Evolutionary conservation across 2,113 vertebrate genomes (phyloP).

Genomic region (Sinocyclocheilus anophthalmus): DNA sequence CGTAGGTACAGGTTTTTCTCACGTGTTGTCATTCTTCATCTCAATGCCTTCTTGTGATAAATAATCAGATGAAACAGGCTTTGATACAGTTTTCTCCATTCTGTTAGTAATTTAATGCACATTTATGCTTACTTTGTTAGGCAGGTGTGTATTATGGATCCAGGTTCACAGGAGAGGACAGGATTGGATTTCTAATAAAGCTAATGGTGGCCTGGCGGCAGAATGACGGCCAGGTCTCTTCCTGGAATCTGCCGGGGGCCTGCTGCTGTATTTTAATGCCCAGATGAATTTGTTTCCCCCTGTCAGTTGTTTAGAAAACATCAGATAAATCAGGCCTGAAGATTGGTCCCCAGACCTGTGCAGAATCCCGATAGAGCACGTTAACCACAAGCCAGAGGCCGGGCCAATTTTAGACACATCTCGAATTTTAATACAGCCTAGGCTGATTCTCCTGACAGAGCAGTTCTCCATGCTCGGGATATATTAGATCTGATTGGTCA

Average conservation of each 20-base stretch:
- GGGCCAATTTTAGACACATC: conserved; percentile 61
- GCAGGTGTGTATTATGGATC: conserved; percentile 24
- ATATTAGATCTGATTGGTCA: conserved; percentile 58
- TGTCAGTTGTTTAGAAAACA: conserved; percentile 69
- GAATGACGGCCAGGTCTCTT: conserved; percentile 55
- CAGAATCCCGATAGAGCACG: conserved; percentile 62
- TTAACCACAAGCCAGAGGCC: conserved; percentile 54
- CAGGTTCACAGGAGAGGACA: conserved; percentile 35
- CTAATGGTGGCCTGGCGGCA: conserved; percentile 60
- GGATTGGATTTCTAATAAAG: conserved; percentile 66
- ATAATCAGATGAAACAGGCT: background rate
- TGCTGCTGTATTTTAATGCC: conserved; percentile 64
- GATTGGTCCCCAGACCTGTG: conserved; percentile 55
- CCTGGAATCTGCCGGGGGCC: conserved; percentile 56
- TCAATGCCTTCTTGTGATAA: background rate
- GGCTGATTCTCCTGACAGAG: conserved; percentile 58
- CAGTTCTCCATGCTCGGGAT: conserved; percentile 51
- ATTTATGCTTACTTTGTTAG: conserved; percentile 27
- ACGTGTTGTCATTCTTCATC: background rate
- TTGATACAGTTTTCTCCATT: conserved; percentile 19
- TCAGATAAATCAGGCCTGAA: conserved; percentile 68
- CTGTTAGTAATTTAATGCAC: conserved; percentile 28
- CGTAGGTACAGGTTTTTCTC: background rate
- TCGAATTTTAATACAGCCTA: conserved; percentile 56
- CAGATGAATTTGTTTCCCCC: conserved; percentile 66